phyloP scores from a whole-genome alignment of 2,888 invertebrate genomes.

The Drosophila ochracea region DNA sequence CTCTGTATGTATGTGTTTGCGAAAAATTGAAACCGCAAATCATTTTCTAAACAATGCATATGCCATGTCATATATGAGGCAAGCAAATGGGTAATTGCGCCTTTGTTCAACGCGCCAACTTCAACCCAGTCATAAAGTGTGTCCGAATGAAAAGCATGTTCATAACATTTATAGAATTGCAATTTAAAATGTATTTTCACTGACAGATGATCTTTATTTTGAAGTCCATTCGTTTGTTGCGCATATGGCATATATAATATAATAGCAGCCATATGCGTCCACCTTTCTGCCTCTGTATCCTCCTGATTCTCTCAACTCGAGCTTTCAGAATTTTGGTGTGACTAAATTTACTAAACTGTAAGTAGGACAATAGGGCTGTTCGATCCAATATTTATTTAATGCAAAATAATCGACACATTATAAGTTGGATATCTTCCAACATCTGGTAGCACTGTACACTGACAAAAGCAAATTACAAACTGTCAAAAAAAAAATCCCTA shows the following conservation, averaged over 20 bases:
- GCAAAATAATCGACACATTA: not conserved
- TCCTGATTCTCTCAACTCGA: not conserved
- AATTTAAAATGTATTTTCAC: constrained; percentile 8
- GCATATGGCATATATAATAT: not conserved
- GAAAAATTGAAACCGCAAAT: constrained; percentile 77
- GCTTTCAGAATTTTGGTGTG: too few relatives aligned
- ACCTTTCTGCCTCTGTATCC: not conserved
- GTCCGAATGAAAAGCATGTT: not conserved
- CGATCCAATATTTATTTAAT: not conserved
- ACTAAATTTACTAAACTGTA: too few relatives aligned
- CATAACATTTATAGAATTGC: constrained; percentile 6
- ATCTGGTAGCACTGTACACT: not conserved
- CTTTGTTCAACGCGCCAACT: not conserved
- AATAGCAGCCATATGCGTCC: not conserved
- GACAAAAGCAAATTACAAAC: not conserved
- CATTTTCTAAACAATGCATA: constrained; percentile 78
- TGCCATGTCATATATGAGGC: constrained; percentile 74
- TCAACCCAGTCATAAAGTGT: not conserved
- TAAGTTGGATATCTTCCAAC: not conserved
- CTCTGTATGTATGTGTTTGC: constrained; percentile 29
- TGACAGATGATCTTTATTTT: not conserved
- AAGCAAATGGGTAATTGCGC: constrained; percentile 25
- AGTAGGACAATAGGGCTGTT: not conserved
- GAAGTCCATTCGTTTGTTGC: not conserved
- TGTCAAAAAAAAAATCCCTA: not conserved